phyloP scores from a whole-genome alignment of 2,797 vertebrate genomes.

The Rhincodon typus region DNA sequence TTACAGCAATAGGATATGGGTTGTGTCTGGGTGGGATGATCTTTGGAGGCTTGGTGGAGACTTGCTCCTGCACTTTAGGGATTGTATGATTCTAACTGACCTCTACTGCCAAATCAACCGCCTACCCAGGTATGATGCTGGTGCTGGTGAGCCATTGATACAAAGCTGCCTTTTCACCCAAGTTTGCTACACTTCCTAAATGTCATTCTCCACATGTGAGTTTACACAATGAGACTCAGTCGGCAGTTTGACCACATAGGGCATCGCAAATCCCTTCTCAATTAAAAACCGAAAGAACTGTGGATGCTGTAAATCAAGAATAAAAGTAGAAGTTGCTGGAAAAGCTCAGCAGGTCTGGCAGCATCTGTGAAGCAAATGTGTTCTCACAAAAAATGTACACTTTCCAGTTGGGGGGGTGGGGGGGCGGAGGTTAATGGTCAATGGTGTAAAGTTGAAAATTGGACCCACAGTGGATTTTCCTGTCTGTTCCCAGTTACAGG shows the following conservation, averaged over 20 bases:
- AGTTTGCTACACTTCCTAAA: neutral
- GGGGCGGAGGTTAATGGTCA: neutral
- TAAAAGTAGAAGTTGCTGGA: no score
- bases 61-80: no score
- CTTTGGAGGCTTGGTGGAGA: no score
- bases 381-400: neutral
- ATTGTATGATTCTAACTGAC: neutral
- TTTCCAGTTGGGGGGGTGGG: neutral
- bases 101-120: neutral
- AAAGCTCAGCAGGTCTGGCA: no score
- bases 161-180: neutral
- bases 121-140: neutral
- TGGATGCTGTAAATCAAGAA: no score
- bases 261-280: neutral
- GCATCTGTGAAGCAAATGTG: neutral
- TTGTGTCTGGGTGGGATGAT: no score
- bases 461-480: neutral
- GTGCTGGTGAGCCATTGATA: neutral
- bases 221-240: neutral
- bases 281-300: no score
- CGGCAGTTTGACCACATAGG: neutral
- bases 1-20: no score
- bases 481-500: no score
- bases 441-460: neutral
- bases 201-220: neutral